These are phyloP conservation scores for Ctena decussata DNA, from an alignment of 2,888 invertebrate species.

Conservation along the genomic window DNA sequence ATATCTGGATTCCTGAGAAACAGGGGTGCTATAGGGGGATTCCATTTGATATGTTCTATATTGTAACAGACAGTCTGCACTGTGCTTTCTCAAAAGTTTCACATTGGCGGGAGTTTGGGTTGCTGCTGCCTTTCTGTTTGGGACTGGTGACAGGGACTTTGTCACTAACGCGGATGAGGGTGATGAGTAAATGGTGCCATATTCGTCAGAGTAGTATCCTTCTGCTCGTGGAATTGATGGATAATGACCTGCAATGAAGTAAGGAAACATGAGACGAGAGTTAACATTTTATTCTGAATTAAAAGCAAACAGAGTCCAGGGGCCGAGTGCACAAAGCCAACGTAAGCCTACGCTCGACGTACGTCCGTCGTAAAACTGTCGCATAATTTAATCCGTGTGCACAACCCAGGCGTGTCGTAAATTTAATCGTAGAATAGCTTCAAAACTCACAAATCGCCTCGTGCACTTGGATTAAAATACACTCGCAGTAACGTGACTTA, in stretches of 20 bases:
- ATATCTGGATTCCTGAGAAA: constrained; percentile 65
- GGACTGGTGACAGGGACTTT: constrained; percentile 73
- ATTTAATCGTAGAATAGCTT: no score
- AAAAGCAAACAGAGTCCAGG: no score
- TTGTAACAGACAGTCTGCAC: constrained; percentile 79
- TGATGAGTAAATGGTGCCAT: constrained; percentile 59
- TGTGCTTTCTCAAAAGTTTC: constrained; percentile 75
- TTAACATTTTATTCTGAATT: no score
- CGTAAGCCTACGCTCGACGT: no score
- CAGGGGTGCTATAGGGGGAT: constrained; percentile 55
- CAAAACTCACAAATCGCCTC: no score
- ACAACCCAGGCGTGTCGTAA: no score
- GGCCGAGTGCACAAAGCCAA: no score
- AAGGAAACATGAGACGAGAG: no score
- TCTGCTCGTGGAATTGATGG: constrained; percentile 47
- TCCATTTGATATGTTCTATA: constrained; percentile 83
- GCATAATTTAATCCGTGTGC: no score
- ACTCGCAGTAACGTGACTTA: no score
- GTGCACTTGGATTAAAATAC: no score
- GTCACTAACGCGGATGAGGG: constrained; percentile 48
- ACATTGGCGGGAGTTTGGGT: constrained; percentile 77
- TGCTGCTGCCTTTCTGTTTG: constrained; percentile 74
- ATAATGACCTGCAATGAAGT: constrained; percentile 8
- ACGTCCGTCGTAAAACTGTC: no score
- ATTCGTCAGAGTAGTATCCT: constrained; percentile 68